phyloP scores from a whole-genome alignment of 2,888 invertebrate genomes.

The Coelopa pilipes region DNA sequence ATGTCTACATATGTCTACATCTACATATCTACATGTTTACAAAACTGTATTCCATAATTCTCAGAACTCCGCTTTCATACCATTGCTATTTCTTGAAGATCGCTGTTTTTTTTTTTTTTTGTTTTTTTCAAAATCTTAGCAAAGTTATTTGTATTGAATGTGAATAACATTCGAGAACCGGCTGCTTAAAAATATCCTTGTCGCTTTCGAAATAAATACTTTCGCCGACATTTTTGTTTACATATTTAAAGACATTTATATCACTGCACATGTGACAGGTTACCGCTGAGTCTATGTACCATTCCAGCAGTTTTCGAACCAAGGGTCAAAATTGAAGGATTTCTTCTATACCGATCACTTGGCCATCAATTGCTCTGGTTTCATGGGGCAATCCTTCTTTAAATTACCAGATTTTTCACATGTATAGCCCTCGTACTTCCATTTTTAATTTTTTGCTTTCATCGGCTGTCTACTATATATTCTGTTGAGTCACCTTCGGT shows the following conservation, averaged over 20 bases:
- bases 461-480: not conserved
- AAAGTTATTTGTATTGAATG: too few species aligned
- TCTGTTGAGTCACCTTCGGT: not conserved
- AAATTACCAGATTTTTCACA: not conserved
- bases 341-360: not conserved
- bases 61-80: too few species aligned
- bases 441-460: not conserved
- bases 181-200: not conserved
- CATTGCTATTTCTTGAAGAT: too few species aligned
- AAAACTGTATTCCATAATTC: too few species aligned
- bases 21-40: too few species aligned
- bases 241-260: slow-evolving; percentile 18
- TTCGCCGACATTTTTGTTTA: not conserved
- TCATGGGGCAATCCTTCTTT: not conserved
- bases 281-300: slow-evolving; percentile 33
- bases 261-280: slow-evolving; percentile 29
- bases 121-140: too few species aligned
- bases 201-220: slow-evolving; percentile 4
- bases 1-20: too few species aligned
- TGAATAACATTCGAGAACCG: not conserved
- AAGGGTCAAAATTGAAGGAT: not conserved
- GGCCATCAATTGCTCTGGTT: not conserved
- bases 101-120: too few species aligned
- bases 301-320: not conserved
- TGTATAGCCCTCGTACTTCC: not conserved